phyloP scores from a whole-genome alignment of 2,113 vertebrate species.

The Blennius ocellaris region DNA sequence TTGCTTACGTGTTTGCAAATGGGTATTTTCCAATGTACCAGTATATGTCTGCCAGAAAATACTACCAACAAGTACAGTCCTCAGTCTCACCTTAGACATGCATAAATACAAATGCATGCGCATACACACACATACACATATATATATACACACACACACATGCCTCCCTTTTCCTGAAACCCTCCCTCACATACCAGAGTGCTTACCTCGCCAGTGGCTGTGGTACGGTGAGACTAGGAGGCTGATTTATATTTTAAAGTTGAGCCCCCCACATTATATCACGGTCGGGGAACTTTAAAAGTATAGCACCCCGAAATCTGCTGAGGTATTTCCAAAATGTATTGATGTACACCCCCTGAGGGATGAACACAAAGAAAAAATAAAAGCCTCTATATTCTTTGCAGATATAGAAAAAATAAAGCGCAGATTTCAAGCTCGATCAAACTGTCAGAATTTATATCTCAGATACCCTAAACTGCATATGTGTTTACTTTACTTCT shows the following conservation, averaged over 20 bases:
- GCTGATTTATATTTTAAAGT: constrained; percentile 61
- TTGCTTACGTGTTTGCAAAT: constrained; percentile 20
- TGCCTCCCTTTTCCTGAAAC: constrained; percentile 59
- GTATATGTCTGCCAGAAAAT: constrained; percentile 14
- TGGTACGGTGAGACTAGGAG: constrained; percentile 51
- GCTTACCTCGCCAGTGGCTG: constrained; percentile 56
- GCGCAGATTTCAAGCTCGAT: neutral
- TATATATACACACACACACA: constrained; percentile 20
- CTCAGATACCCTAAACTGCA: neutral
- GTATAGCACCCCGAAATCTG: constrained; percentile 10
- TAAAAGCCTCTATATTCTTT: constrained; percentile 12
- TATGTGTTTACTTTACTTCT: neutral
- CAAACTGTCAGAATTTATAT: neutral
- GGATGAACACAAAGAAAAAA: constrained; percentile 10
- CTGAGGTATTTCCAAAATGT: constrained; percentile 29
- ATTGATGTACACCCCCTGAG: constrained; percentile 5
- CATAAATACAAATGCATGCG: constrained; percentile 4
- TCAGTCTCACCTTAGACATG: constrained; percentile 2
- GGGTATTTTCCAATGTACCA: constrained; percentile 30
- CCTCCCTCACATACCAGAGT: constrained; percentile 72
- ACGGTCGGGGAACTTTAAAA: constrained; percentile 25
- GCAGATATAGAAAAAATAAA: neutral
- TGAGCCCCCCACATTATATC: constrained; percentile 33
- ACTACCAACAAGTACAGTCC: constrained; percentile 3
- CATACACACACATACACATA: constrained; percentile 24